Percentiles rank a stretch among this genome's conserved stretches.
Conservation (phyloP, 2,113 vertebrate species). For the Protobothrops mucrosquamatus region DNA sequence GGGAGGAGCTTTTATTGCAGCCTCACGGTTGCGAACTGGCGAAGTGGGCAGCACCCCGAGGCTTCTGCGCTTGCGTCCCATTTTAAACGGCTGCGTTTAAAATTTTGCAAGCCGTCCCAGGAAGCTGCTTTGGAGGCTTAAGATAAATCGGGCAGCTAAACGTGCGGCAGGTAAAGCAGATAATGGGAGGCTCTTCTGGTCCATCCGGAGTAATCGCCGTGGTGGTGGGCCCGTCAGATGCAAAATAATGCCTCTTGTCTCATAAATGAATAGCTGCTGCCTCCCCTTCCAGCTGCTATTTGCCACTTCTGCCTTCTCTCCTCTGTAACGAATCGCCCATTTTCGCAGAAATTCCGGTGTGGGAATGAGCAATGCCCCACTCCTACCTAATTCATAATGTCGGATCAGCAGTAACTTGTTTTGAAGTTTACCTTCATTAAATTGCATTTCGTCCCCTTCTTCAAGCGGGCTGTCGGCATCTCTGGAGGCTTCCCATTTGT, state of each 20-base stretch:
- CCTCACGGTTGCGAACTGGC: neutral
- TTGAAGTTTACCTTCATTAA: conserved; percentile 43
- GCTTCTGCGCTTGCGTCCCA: no score
- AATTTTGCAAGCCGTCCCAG: neutral
- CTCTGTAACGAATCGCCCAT: conserved; percentile 18
- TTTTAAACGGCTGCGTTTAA: neutral
- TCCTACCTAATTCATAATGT: neutral
- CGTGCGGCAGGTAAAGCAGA: neutral
- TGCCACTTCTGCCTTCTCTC: rapidly evolving
- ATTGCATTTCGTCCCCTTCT: conserved; percentile 24
- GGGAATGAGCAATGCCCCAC: neutral
- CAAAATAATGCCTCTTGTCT: neutral
- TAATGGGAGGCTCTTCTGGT: neutral
- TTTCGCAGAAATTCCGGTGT: neutral
- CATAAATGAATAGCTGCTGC: rapidly evolving
- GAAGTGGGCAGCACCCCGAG: neutral
- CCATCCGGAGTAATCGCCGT: neutral
- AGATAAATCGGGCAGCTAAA: neutral
- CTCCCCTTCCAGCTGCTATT: rapidly evolving
- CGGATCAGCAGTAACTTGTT: conserved; percentile 18
- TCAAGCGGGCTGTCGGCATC: neutral
- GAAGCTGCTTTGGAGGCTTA: neutral
- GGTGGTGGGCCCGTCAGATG: neutral
- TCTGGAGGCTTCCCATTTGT: neutral
- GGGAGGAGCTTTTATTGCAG: neutral